A percentile compares a stretch with the other conserved stretches of the same genome.
These are phyloP conservation scores for Elachura formosa DNA, from an alignment of 2,113 vertebrate genomes.

Conservation along the genomic window DNA sequence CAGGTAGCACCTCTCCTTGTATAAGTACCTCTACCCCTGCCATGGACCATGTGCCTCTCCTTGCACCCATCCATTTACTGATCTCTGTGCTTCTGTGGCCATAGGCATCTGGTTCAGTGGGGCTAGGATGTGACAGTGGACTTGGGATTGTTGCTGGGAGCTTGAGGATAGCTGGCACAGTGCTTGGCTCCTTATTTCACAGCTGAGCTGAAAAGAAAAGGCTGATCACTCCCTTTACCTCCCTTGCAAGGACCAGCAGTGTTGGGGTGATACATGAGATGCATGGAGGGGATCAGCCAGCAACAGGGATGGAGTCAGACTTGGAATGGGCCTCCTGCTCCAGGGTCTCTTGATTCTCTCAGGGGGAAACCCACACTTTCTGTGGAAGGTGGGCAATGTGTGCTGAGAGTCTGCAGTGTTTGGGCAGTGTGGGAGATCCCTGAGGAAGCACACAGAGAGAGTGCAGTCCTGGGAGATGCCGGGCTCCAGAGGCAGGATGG, in stretches of 20 bases:
- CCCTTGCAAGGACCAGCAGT: neutral
- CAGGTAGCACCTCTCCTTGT: neutral
- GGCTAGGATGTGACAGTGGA: neutral
- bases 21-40: neutral
- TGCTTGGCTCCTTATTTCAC: neutral
- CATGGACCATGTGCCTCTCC: rapidly evolving
- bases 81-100: neutral
- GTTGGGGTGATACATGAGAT: neutral
- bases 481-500: neutral
- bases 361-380: rapidly evolving
- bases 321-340: neutral
- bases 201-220: neutral
- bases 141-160: neutral
- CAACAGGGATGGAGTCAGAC: neutral
- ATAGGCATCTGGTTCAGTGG: neutral
- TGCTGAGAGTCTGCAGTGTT: neutral
- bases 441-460: neutral
- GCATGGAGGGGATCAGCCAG: neutral
- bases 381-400: neutral
- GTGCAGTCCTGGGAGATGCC: neutral
- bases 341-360: neutral
- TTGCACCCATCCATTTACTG: neutral
- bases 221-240: neutral
- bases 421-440: neutral
- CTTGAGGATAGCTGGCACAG: neutral